Conservation (phyloP, 1,140 invertebrate species). For the Apis florea region DNA sequence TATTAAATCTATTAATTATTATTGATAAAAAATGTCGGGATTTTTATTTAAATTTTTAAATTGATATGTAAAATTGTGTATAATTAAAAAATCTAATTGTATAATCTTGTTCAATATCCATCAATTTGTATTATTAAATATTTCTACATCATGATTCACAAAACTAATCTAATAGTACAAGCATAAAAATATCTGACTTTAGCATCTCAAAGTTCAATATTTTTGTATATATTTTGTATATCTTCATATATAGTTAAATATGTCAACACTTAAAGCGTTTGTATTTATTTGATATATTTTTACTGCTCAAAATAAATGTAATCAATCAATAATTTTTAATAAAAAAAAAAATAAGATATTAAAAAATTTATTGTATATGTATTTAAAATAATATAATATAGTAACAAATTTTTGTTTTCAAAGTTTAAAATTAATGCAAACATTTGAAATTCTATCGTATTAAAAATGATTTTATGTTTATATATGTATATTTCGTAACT, state of each 20-base stretch:
- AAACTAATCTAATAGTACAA: conserved; percentile 16
- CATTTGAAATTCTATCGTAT: background rate
- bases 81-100: conserved; percentile 26
- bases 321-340: conserved; percentile 15
- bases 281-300: conserved; percentile 21
- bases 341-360: conserved; percentile 8
- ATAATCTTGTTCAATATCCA: conserved; percentile 25
- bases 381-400: background rate
- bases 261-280: conserved; percentile 5
- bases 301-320: conserved; percentile 17
- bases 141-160: background rate
- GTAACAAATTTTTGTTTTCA: background rate
- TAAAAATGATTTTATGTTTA: background rate
- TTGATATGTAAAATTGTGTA: background rate
- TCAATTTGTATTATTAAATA: conserved; percentile 29
- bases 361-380: conserved; percentile 12
- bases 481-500: background rate
- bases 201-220: conserved; percentile 14
- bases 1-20: background rate
- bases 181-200: conserved; percentile 5
- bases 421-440: background rate
- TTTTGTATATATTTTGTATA: conserved; percentile 21
- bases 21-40: background rate
- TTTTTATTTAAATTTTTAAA: conserved; percentile 18
- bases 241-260: background rate